A percentile compares a stretch with the other conserved stretches of the same genome.
These are phyloP conservation scores for Chydorus sphaericus DNA, from an alignment of 2,888 invertebrate genomes.

Conservation along the genomic window DNA sequence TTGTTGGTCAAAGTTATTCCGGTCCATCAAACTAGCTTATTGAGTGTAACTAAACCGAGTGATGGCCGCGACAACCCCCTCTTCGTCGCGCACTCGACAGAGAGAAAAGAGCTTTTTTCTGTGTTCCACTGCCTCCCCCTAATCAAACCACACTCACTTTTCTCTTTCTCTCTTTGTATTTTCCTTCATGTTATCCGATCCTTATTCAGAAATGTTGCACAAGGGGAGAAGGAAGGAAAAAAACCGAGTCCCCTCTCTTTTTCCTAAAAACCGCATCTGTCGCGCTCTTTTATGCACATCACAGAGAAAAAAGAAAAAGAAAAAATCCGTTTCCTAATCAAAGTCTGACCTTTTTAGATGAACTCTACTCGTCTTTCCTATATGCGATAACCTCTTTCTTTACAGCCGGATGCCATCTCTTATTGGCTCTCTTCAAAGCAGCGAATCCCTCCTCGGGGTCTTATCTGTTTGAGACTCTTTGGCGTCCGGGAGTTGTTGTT, in stretches of 20 bases:
- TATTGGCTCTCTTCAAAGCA: neutral
- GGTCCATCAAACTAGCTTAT: too few relatives aligned
- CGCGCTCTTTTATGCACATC: neutral
- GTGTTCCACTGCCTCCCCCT: neutral
- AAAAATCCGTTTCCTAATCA: neutral
- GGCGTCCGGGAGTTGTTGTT: neutral
- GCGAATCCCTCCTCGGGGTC: neutral
- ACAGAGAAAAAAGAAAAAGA: neutral
- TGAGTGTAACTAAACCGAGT: too few relatives aligned
- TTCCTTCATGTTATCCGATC: neutral
- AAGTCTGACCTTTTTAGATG: neutral
- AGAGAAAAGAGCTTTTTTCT: neutral
- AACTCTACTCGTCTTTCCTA: too few relatives aligned
- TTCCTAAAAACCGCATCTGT: slow-evolving; percentile 3
- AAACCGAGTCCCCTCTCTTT: too few relatives aligned
- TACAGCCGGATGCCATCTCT: neutral
- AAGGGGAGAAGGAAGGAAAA: too few relatives aligned
- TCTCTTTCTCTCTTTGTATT: neutral
- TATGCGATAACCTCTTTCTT: too few relatives aligned
- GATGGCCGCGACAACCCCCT: too few relatives aligned
- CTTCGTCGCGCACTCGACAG: neutral
- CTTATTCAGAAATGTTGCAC: neutral
- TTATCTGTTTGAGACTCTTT: neutral
- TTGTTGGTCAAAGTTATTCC: too few relatives aligned
- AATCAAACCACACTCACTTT: neutral